phyloP scores from a whole-genome alignment of 1,140 invertebrate genomes.

The Melitaea cinxia region DNA sequence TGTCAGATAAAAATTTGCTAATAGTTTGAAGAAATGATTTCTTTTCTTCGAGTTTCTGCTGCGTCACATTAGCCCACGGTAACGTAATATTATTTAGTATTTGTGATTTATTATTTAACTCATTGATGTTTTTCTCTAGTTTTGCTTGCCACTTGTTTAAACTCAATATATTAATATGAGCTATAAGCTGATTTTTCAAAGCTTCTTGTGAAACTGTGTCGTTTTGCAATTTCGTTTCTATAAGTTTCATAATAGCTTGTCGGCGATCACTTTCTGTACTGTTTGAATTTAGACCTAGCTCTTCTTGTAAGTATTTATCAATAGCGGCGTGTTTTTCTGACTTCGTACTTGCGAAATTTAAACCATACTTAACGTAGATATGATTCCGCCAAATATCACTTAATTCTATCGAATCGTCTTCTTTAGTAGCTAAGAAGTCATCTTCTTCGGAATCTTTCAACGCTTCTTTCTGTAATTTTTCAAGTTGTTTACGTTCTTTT shows the following conservation, averaged over 20 bases:
- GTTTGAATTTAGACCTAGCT: slow-evolving; percentile 57
- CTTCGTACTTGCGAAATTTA: slow-evolving; percentile 51
- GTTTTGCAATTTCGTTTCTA: slow-evolving; percentile 59
- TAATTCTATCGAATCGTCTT: slow-evolving; percentile 56
- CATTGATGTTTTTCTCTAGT: slow-evolving; percentile 55
- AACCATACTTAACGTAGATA: slow-evolving; percentile 66
- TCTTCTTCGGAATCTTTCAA: slow-evolving; percentile 37
- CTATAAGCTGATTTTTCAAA: slow-evolving; percentile 54
- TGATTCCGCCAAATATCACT: slow-evolving; percentile 65
- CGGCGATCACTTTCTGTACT: slow-evolving; percentile 63
- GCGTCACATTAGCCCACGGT: slow-evolving; percentile 47
- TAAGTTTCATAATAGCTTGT: slow-evolving; percentile 56
- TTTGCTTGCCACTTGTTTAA: slow-evolving; percentile 53
- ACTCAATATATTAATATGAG: slow-evolving; percentile 51
- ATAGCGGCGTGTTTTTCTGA: slow-evolving; percentile 59
- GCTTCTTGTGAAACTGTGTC: slow-evolving; percentile 41
- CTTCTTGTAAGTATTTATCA: slow-evolving; percentile 58
- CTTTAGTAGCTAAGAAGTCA: slow-evolving; percentile 50
- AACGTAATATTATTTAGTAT: slow-evolving; percentile 51
- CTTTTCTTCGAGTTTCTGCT: slow-evolving; percentile 55
- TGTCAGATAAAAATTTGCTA: slow-evolving; percentile 52
- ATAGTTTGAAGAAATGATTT: slow-evolving; percentile 54
- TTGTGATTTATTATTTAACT: slow-evolving; percentile 60
- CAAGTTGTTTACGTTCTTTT: slow-evolving; percentile 45
- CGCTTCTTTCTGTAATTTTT: slow-evolving; percentile 48